Evolutionary conservation across 2,113 vertebrate species (phyloP).

Genomic region (Pseudorasbora parva): DNA sequence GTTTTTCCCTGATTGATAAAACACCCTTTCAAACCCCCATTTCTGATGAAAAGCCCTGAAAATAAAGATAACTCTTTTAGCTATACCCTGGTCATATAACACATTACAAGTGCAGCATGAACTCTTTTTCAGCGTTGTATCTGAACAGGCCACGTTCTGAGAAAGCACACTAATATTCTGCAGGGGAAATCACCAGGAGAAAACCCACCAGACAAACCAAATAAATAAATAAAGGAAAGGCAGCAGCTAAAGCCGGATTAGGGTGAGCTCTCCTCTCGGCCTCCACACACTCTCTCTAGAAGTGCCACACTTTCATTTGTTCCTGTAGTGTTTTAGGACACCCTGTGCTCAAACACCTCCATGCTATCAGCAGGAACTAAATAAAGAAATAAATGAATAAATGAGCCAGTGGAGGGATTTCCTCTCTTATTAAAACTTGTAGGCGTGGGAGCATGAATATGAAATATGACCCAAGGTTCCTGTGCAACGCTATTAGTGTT

Average conservation of each 20-base stretch:
- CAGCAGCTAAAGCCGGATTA: conserved; percentile 49
- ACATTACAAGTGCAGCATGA: neutral
- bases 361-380: too few relatives aligned
- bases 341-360: conserved; percentile 1
- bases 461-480: neutral
- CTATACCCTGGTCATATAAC: neutral
- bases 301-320: conserved; percentile 30
- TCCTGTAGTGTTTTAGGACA: conserved; percentile 20
- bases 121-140: neutral
- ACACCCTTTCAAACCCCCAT: neutral
- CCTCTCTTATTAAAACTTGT: neutral
- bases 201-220: conserved; percentile 14
- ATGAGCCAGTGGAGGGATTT: conserved; percentile 7
- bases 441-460: neutral
- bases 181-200: conserved; percentile 19
- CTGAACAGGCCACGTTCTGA: neutral
- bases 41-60: neutral
- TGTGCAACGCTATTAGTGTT: neutral
- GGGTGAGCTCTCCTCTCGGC: neutral
- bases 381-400: conserved; percentile 40
- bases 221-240: conserved; percentile 19
- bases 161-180: neutral
- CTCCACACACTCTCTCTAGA: neutral
- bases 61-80: neutral
- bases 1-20: neutral